Evolutionary conservation across 2,113 vertebrate genomes (phyloP), one percentile per base, ranked within the genome.

Genomic region (Sminthopsis crassicaudata): DNA sequence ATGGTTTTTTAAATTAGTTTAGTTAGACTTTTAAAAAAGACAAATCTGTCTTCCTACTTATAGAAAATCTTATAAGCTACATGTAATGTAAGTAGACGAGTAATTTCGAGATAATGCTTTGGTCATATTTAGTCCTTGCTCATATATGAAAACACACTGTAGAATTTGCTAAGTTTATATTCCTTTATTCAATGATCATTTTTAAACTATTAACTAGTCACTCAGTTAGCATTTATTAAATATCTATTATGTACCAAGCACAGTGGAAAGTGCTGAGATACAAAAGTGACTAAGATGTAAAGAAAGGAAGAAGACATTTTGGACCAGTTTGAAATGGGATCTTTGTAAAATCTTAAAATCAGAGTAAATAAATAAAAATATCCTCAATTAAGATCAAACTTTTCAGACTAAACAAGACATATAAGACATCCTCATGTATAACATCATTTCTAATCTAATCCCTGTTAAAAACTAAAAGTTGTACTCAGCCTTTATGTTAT

Each of bases 311-410:
- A 84, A 84, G 67, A 84, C n/a, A 42, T 42, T 42, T 84, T 91
- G 6, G 10, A 42, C 12, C 11, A 90, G 14, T 96, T 9, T 93
- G 92, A 96, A 95, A 90, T 55, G 26, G 48, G 27, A 93, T 36
- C 95, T 94, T 96, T 51, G 89, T 42, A 22, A n/a, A 95, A 55
- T 92, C 57, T 48, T 30, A 89, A 91, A 94, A 88, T 93, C 93
- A 94, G 53, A 91, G 2, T 93, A 95, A 53, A 92, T 3, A 91
- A 94, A 48, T 3, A 90, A 5, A 36, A 52, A 16, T 48, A 52
- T 54, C 95, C 92, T 94, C 8, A 93, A 54, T 27, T 57, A 93
- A 42, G 16, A 96, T 60, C 16, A 89, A 25, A 10, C 24, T 89
- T 90, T 94, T 92, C 42, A 89, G 19, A 89, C 0, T 48, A 95